Conservation (phyloP, 2,888 invertebrate species). For the Cataglyphis rosenhaueri region DNA sequence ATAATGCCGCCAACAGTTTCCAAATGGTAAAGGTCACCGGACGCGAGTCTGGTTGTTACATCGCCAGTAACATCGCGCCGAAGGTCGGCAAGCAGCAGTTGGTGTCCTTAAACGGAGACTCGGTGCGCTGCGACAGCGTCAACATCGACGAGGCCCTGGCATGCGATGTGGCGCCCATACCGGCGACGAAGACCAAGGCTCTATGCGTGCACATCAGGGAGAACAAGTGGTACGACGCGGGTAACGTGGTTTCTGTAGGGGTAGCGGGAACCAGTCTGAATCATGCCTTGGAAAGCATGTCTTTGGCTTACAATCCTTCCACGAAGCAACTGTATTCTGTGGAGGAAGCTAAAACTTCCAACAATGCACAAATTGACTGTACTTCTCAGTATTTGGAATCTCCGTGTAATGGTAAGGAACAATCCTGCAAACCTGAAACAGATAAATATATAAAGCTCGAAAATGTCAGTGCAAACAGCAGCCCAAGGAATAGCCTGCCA, state of each 20-base stretch:
- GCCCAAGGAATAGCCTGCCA: conserved; percentile 80
- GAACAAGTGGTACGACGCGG: conserved; percentile 82
- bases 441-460: conserved; percentile 72
- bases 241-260: conserved; percentile 80
- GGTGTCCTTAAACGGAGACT: conserved; percentile 81
- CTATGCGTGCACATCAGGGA: conserved; percentile 82
- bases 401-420: conserved; percentile 86
- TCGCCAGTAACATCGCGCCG: conserved; percentile 73
- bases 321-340: conserved; percentile 91
- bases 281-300: conserved; percentile 91
- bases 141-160: conserved; percentile 80
- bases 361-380: conserved; percentile 85
- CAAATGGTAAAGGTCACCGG: conserved; percentile 73
- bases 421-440: conserved; percentile 65
- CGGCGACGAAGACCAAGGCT: conserved; percentile 77
- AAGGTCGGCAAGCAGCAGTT: conserved; percentile 79
- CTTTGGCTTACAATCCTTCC: conserved; percentile 91
- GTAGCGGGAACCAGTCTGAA: conserved; percentile 86
- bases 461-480: conserved; percentile 75
- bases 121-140: conserved; percentile 81
- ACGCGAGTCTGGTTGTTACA: conserved; percentile 71
- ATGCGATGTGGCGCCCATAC: conserved; percentile 77
- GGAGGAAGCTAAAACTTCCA: conserved; percentile 71
- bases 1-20: conserved; percentile 67
- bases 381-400: conserved; percentile 87